phyloP scores from a whole-genome alignment of 2,888 invertebrate genomes.

The Agrotis puta region DNA sequence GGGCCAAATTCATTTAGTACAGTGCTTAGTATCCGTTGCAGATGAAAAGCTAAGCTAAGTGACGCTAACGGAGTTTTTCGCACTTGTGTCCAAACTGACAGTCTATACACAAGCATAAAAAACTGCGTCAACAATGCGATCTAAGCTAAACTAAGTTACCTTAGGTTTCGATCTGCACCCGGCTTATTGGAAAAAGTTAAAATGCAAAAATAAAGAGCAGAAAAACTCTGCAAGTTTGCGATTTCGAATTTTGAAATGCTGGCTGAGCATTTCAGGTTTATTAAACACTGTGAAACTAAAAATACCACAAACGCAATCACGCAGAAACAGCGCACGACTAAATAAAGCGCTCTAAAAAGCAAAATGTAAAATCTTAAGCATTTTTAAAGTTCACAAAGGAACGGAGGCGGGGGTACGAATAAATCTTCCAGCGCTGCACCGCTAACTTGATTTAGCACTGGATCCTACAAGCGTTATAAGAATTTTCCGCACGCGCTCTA shows the following conservation, averaged over 20 bases:
- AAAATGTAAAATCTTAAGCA: constrained; percentile 63
- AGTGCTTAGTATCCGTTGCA: too few species aligned
- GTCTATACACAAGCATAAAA: too few species aligned
- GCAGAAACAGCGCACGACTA: constrained; percentile 50
- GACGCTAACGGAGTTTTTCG: too few species aligned
- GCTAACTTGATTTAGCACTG: constrained; percentile 67
- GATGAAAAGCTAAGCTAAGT: too few species aligned
- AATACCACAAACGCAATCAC: constrained; percentile 55
- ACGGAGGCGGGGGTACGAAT: constrained; percentile 56
- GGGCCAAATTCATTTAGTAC: background rate
- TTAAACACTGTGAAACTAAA: constrained; percentile 32
- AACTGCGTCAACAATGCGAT: too few species aligned
- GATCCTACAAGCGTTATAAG: constrained; percentile 61
- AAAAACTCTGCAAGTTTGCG: background rate
- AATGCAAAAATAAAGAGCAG: background rate
- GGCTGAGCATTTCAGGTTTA: constrained; percentile 28
- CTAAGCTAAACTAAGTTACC: too few species aligned
- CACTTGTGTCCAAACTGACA: too few species aligned
- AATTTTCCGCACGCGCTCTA: constrained; percentile 62
- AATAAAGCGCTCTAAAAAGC: constrained; percentile 58
- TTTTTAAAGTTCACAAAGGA: constrained; percentile 66
- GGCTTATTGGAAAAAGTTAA: too few species aligned
- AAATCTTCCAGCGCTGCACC: constrained; percentile 67
- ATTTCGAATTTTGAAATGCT: constrained; percentile 6
- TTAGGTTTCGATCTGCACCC: too few species aligned